Evolutionary conservation across 2,797 vertebrate genomes (phyloP).

Genomic region (Danio jaintianensis): DNA sequence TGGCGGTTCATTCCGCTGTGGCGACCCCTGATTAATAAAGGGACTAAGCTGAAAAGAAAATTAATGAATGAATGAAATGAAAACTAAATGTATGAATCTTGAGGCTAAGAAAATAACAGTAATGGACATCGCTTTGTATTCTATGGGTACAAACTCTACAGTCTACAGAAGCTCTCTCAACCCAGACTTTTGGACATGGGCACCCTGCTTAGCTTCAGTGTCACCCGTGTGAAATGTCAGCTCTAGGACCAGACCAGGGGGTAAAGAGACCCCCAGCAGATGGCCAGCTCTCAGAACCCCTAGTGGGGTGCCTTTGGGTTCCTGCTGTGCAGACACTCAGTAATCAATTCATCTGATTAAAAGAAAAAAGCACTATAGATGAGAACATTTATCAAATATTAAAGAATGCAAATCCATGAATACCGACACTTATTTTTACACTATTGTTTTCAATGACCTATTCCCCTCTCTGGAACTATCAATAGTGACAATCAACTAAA

Average conservation of each 20-base stretch:
- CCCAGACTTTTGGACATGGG: conserved; percentile 23
- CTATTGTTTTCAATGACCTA: neutral
- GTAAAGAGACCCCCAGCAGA: conserved; percentile 70
- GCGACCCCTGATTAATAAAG: too few relatives aligned
- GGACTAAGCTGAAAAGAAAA: too few relatives aligned
- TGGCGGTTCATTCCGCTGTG: too few relatives aligned
- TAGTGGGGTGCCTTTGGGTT: conserved; percentile 73
- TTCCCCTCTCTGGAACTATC: neutral
- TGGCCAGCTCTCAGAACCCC: conserved; percentile 78
- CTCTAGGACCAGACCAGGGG: conserved; percentile 39
- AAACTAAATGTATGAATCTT: neutral
- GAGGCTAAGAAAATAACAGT: neutral
- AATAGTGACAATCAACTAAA: conserved; percentile 1
- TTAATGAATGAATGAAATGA: too few relatives aligned
- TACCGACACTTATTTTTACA: neutral
- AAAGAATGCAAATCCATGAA: conserved; percentile 23
- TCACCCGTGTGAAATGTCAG: conserved; percentile 45
- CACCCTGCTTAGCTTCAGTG: conserved; percentile 1
- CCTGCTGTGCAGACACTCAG: conserved; percentile 73
- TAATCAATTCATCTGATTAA: conserved; percentile 49
- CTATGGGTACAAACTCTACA: neutral
- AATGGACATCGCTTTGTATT: neutral
- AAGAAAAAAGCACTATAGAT: conserved; percentile 11
- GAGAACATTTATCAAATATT: conserved; percentile 53
- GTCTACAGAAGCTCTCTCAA: neutral